Evolutionary conservation across 2,888 invertebrate genomes (phyloP), one percentile per base, ranked within the genome.

Genomic region (Drosophila tripunctata): DNA sequence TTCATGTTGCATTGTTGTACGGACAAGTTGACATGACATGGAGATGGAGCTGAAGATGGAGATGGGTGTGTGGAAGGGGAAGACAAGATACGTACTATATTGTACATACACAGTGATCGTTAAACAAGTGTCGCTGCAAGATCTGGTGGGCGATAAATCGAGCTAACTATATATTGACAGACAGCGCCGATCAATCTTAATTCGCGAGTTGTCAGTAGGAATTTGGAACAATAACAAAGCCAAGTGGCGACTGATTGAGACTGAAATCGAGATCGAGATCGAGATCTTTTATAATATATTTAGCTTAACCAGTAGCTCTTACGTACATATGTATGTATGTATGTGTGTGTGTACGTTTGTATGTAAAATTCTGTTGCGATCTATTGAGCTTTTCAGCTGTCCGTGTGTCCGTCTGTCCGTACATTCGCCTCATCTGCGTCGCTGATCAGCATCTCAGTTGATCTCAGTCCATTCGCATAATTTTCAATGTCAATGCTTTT

Each of bases 401-500:
- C 36, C 15, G 14, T 10, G 31, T 38, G 27, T 36, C 15, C 30
- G 38, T 6, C 15, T 6, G 43, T 24, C 10, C 40, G 38, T 22
- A n/a, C 38, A 15, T 4, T 15, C 7, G 10, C n/a, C 14, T 43
- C 24, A 43, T 12, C 38, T 2, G 10, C 36, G 36, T 12, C 12
- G 19, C 40, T 14, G 21, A 21, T 40, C 50, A 15, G 14, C 48
- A 30, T 24, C 24, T 47, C 40, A 40, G 55, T n/a, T n/a, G n/a
- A n/a, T 55, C 40, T 40, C 22, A 30, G 41, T 56, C 57, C 60
- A 38, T 24, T 82, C 68, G 81, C 81, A 81, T 84, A 66, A 70
- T 78, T 84, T 81, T 81, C 81, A 81, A 81, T 81, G 81, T 84
- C 85, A 84, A 81, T 81, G 85, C 78, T 78, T 83, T 81, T 84